These are phyloP conservation scores for Leucoraja erinaceus DNA, from an alignment of 2,113 vertebrate species.

Conservation along the genomic window DNA sequence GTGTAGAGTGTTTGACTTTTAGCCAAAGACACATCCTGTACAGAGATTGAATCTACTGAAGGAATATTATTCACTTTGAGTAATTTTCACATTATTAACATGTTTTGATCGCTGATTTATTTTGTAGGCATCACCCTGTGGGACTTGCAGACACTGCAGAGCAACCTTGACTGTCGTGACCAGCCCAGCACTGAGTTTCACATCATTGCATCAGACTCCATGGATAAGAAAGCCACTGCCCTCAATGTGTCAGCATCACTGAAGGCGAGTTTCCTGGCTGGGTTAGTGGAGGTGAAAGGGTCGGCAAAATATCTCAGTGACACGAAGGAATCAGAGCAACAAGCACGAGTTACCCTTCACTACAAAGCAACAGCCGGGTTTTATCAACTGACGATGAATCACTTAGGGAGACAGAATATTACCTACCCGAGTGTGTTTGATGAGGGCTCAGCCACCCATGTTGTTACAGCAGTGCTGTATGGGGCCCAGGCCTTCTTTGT, in stretches of 20 bases:
- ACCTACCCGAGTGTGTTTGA: conserved; percentile 44
- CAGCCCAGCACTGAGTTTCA: conserved; percentile 42
- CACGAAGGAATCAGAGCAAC: too few relatives aligned
- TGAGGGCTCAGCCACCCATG: conserved; percentile 44
- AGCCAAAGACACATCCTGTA: too few relatives aligned
- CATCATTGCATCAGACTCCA: conserved; percentile 47
- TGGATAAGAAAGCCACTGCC: conserved; percentile 46
- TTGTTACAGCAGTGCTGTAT: conserved; percentile 50
- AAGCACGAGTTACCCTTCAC: too few relatives aligned
- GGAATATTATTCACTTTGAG: too few relatives aligned
- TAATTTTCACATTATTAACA: too few relatives aligned
- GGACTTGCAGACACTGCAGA: conserved; percentile 41
- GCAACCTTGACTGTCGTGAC: background rate
- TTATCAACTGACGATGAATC: conserved; percentile 46
- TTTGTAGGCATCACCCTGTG: conserved; percentile 48
- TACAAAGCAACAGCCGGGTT: conserved; percentile 43
- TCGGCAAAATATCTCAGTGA: conserved; percentile 47
- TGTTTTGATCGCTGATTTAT: too few relatives aligned
- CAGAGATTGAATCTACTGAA: too few relatives aligned
- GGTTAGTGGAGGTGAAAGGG: conserved; percentile 46
- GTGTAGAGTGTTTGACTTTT: too few relatives aligned
- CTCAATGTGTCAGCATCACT: conserved; percentile 46
- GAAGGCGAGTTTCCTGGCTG: conserved; percentile 48
- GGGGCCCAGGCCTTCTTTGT: conserved; percentile 53
- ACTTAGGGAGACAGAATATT: conserved; percentile 44